phyloP scores from a whole-genome alignment of 2,888 invertebrate species.

The Hirtodrosophila cameraria region DNA sequence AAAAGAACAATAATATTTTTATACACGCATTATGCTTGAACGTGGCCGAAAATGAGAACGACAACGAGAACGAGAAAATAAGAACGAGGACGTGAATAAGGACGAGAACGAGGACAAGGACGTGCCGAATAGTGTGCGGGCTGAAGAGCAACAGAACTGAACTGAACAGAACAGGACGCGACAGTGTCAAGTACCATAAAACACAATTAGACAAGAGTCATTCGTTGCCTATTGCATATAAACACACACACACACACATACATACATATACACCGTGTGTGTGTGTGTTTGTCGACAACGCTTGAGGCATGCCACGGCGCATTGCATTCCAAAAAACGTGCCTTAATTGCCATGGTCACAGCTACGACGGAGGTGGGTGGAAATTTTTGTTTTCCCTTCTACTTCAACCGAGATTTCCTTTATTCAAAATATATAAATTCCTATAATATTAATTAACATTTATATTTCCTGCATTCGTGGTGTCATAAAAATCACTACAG shows the following conservation, averaged over 20 bases:
- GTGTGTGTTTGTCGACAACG: background rate
- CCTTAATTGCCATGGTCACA: no score
- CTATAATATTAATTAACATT: no score
- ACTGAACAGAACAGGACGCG: background rate
- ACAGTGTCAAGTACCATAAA: constrained; percentile 53
- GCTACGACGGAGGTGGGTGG: no score
- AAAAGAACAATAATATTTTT: constrained; percentile 56
- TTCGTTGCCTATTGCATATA: constrained; percentile 25
- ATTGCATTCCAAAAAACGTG: constrained; percentile 1
- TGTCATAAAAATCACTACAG: no score
- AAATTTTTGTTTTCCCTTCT: no score
- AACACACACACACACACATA: background rate
- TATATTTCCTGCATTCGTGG: no score
- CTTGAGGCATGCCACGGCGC: background rate
- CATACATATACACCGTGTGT: background rate
- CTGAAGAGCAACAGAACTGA: background rate
- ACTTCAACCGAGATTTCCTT: no score
- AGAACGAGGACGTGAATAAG: background rate
- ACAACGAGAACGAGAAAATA: background rate
- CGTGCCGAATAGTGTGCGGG: constrained; percentile 24
- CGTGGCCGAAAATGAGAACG: constrained; percentile 10
- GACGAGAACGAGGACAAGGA: constrained; percentile 8
- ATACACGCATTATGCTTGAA: constrained; percentile 45
- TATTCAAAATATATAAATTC: no score
- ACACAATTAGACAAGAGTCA: constrained; percentile 65